Evolutionary conservation across 2,888 invertebrate species (phyloP), one percentile per base, ranked within the genome.

Genomic region (Hemicrepidius hirtus): DNA sequence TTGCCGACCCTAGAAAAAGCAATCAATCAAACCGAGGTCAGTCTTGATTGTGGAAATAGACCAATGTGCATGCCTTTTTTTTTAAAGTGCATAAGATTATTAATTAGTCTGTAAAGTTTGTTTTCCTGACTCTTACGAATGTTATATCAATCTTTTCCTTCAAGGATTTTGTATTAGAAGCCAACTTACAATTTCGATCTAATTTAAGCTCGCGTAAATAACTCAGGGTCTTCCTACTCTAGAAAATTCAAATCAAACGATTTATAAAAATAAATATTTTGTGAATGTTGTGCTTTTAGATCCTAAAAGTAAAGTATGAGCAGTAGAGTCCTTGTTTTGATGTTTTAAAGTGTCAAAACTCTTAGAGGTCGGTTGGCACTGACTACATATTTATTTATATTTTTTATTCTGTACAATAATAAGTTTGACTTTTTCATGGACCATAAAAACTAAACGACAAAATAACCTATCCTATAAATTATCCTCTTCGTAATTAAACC

Each of bases 21-120:
- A 46, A 44, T 63, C 63, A 44, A 63, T 63, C 63, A 63, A 9
- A 46, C 20, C 63, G 63, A 46, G 63, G 63, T 46, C 63, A 46
- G 20, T 28, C 18, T 41, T 41, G 41, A 60, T 41, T 21, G 57
- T 57, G 60, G 28, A 41, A 60, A 60, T 60, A 28, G 44, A 60
- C 18, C 40, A 40, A n/a, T n/a, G n/a, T 35, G 21, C 60, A 49
- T 49, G 49, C 60, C 21, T 49, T 9, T 49, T 40, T 40, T 40
- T 40, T 2, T 6, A 40, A 40, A 40, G 40, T 13, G 40, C 40
- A 40, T 40, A 9, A 9, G 9, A 9, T 32, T 7, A 32, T 32
- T 32, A 32, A 32, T 32, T 32, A 5, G 9, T 32, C 32, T 32
- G 32, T 32, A 32, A 32, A 32, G 32, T 5, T 9, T 9, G 32